Base-by-base conservation (phyloP, 37 sponge, comb jelly and placozoan species). In the Ianthella basta region DNA sequence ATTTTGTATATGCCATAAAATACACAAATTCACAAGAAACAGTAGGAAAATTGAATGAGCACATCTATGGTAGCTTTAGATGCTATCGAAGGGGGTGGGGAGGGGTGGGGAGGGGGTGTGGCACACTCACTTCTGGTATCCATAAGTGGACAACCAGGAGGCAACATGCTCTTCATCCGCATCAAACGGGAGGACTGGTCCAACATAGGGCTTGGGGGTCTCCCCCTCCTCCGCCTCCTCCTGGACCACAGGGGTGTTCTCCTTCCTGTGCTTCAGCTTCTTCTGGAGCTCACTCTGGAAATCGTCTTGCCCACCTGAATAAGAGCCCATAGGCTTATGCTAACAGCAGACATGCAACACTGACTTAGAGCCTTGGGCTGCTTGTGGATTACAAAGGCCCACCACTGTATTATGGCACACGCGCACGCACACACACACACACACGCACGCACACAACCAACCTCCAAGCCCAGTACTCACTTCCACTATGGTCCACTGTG, bases 161-260 rank as follows among this genome's bases (percentile, higher is more conserved):
- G 82, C 59, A 24, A 90, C 83, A 38, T 85, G 79, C 18, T 24
- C 72, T 19, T 35, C 60, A 38, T 65, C 44, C 10, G 83, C 86
- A 60, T 83, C 88, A 86, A 89, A 88, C 0, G 92, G 86, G 19
- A 92, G 82, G 33, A 88, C 73, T 38, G 53, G 78, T 23, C 54
- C 54, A 24, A 75, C 53, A 21, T 5, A 13, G 18, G 21, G n/a
- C n/a, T 36, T 44, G 21, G 20, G 2, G 24, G 16, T 29, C 55
- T 86, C 80, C 12, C 56, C 87, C 21, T 13, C 79, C 27, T 80
- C 87, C 25, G 64, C 37, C 33, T 63, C 79, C 53, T 89, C 82
- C 72, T 44, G 12, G 39, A 57, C 40, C 24, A n/a, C 54, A 18
- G 69, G 0, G n/a, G 20, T 50, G 25, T 53, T 75, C 12, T 79